These are phyloP conservation scores for Xenops minutus DNA, from an alignment of 2,797 vertebrate genomes.

Conservation along the genomic window DNA sequence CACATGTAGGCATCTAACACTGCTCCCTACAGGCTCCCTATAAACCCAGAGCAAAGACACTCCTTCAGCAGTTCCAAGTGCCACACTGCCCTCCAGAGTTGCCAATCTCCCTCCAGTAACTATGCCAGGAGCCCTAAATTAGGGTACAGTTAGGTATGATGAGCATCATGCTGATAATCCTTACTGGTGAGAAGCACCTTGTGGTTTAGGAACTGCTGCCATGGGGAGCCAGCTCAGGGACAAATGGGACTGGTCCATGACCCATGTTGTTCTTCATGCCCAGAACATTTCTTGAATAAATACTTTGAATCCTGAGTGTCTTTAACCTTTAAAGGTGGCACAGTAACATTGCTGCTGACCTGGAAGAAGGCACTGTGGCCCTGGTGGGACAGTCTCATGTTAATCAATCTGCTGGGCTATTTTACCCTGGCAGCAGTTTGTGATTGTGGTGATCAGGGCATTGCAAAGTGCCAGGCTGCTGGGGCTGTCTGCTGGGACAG, in stretches of 20 bases:
- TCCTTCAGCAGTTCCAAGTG: neutral
- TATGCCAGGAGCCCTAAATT: neutral
- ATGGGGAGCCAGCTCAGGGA: neutral
- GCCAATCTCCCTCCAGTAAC: too few relatives aligned
- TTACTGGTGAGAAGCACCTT: neutral
- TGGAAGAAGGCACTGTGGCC: neutral
- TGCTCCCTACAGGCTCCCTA: neutral
- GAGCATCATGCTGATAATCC: neutral
- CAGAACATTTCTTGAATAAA: neutral
- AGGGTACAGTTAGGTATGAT: neutral
- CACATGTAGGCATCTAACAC: accelerated
- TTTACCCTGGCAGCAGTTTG: neutral
- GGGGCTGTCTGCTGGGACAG: neutral
- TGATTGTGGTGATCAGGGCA: neutral
- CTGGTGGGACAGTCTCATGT: accelerated
- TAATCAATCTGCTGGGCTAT: accelerated
- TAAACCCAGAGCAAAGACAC: neutral
- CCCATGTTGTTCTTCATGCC: neutral
- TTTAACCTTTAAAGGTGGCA: neutral
- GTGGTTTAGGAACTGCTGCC: neutral
- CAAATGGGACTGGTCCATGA: neutral
- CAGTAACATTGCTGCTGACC: accelerated
- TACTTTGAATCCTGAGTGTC: neutral
- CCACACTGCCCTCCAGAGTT: neutral
- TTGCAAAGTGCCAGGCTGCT: neutral